Base-by-base conservation (phyloP, 2,888 invertebrate genomes). In the Orthosia gothica region DNA sequence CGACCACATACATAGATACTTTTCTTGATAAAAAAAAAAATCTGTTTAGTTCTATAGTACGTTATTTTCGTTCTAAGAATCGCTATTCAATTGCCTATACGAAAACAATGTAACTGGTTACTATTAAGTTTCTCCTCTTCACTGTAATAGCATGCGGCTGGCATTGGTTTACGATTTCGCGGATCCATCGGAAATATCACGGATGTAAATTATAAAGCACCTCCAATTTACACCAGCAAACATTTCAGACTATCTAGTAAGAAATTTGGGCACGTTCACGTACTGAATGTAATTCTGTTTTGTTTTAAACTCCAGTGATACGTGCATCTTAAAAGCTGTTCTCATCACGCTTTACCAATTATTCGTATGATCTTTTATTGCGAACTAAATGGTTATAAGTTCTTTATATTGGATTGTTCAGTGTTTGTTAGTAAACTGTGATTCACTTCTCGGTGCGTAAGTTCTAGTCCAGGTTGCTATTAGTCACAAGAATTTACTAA, bases 141-240 rank as follows among this genome's bases (percentile, higher is more conserved):
- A 70, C 71, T 85, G 57, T 58, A 74, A 76, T 84, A 65, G 74
- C 74, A 70, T 69, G 59, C 76, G 76, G 70, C 85, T 88, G 92
- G 91, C 92, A 92, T 92, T 92, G 91, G 87, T 77, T 78, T 73
- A 67, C 92, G 92, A 92, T 93, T 93, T 92, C 92, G 74, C 93
- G 92, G 89, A 92, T 89, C 88, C 85, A 76, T 83, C 85, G 85
- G 81, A 84, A 81, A 76, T 71, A 88, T 84, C 79, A 87, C 91
- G 91, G 89, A 88, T 70, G 57, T 52, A 76, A 79, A 75, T 83
- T 81, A 82, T 82, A 81, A 59, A 62, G 49, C 55, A 67, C 76
- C 52, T 81, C 68, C 65, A 71, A 66, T 71, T 73, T 66, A 70
- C 55, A 73, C 54, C 47, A 49, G 70, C 63, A 26, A 49, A 61